Evolutionary conservation across 2,888 invertebrate species (phyloP), one percentile per base, ranked within the genome.

Genomic region (Macaria liturata): DNA sequence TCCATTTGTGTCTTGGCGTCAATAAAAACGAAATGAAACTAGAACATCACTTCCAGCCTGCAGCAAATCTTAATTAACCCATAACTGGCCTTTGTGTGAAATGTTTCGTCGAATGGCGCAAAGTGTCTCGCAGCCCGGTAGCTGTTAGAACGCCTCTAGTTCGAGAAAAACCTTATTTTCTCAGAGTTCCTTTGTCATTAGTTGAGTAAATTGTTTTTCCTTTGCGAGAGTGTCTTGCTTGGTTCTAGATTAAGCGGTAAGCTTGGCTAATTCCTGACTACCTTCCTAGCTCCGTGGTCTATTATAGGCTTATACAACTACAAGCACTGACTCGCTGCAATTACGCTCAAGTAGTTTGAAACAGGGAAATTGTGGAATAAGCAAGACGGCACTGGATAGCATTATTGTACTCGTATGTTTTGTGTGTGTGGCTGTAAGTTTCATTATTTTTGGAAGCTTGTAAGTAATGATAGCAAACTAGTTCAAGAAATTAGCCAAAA

Each of bases 201-300:
- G 75, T 71, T 62, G 74, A 75, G 78, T 75, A 83, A 87, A 86
- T 86, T 84, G 82, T 83, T 85, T 84, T 84, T 81, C 81, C 77
- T 74, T 73, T 68, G 67, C 73, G 68, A 65, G 74, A 78, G 74
- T 69, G 76, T 76, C 77, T 81, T 75, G 72, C 72, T 77, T 61
- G 70, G 72, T 76, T 80, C 82, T 82, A 81, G 81, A 85, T 84
- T 84, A 85, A 80, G 76, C 68, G 72, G 80, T 75, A 79, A 84
- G 74, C 78, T 72, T 68, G 71, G 77, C 74, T 81, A 76, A 81
- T 77, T 78, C 65, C 30, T n/a, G 37, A 9, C 37, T 37, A 51
- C 65, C 61, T 65, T 69, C 61, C 60, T 70, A 69, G 67, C 66
- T 68, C 61, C 62, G 66, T 69, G 63, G 65, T 64, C 69, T 70